These are phyloP conservation scores for Carcharodon carcharias DNA, from an alignment of 2,797 vertebrate species.

Conservation along the genomic window DNA sequence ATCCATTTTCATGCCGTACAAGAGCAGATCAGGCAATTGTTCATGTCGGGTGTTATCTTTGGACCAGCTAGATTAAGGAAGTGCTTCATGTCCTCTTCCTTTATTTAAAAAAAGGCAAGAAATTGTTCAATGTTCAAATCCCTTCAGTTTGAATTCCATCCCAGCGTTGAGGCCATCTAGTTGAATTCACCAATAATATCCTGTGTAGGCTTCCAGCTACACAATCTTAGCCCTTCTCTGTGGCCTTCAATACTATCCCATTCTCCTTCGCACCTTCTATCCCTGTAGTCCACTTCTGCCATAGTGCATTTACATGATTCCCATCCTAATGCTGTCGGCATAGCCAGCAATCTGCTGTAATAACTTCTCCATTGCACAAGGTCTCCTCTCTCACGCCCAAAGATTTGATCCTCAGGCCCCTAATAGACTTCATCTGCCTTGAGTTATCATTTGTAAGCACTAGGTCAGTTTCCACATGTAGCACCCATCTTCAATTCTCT, in stretches of 20 bases:
- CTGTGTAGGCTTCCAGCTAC: background rate
- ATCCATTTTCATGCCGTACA: background rate
- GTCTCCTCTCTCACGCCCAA: background rate
- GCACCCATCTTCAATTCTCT: background rate
- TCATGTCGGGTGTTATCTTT: background rate
- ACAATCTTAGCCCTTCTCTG: background rate
- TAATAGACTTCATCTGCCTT: background rate
- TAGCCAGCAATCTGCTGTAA: background rate
- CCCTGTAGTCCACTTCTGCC: background rate
- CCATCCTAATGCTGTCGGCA: background rate
- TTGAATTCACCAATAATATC: background rate
- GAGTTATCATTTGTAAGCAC: background rate
- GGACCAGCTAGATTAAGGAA: background rate
- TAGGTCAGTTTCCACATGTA: background rate
- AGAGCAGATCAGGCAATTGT: background rate
- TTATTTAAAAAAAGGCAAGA: background rate
- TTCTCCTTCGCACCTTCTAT: background rate
- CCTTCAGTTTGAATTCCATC: background rate
- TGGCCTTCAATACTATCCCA: too few species aligned
- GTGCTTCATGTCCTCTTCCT: background rate
- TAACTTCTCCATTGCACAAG: background rate
- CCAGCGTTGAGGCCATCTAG: background rate
- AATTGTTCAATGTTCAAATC: background rate
- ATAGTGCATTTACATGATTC: background rate
- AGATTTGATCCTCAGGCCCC: background rate